Conservation (phyloP, 2,888 invertebrate genomes). For the Leptogaster cylindrica region DNA sequence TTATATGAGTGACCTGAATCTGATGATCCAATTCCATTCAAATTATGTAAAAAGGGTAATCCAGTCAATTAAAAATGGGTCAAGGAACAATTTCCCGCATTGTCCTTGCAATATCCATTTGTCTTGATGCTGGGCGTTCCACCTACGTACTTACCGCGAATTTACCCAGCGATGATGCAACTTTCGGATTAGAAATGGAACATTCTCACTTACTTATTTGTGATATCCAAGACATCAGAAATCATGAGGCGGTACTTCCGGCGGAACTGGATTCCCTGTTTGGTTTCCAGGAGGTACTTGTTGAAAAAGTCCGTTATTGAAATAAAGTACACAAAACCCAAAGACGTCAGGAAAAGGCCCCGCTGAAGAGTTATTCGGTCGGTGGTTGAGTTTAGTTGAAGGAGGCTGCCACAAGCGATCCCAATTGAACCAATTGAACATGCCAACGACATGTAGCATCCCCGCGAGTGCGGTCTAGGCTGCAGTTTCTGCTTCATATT, state of each 20-base stretch:
- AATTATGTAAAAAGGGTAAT: no score
- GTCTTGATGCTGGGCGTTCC: no score
- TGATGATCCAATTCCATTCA: no score
- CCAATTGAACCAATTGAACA: constrained; percentile 61
- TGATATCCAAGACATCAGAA: constrained; percentile 75
- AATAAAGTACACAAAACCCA: constrained; percentile 73
- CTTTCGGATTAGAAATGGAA: neutral
- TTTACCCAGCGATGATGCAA: no score
- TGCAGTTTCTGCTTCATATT: constrained; percentile 19
- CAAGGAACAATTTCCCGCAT: no score
- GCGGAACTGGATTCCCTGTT: constrained; percentile 66
- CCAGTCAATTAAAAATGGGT: no score
- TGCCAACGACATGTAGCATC: constrained; percentile 59
- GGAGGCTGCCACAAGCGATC: constrained; percentile 59
- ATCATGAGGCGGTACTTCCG: constrained; percentile 70
- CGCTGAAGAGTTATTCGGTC: constrained; percentile 69
- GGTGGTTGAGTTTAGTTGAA: constrained; percentile 59
- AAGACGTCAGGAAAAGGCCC: constrained; percentile 67
- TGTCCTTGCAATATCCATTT: no score
- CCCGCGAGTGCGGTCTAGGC: constrained; percentile 50
- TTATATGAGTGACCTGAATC: no score
- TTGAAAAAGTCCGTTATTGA: constrained; percentile 71
- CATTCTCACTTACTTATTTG: constrained; percentile 70
- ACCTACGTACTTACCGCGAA: no score
- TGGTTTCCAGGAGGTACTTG: constrained; percentile 68